Percentiles rank a stretch among this genome's conserved stretches.
Conservation (phyloP, 37 sponge, comb jelly and placozoan species). For the Hormiphora californensis region DNA sequence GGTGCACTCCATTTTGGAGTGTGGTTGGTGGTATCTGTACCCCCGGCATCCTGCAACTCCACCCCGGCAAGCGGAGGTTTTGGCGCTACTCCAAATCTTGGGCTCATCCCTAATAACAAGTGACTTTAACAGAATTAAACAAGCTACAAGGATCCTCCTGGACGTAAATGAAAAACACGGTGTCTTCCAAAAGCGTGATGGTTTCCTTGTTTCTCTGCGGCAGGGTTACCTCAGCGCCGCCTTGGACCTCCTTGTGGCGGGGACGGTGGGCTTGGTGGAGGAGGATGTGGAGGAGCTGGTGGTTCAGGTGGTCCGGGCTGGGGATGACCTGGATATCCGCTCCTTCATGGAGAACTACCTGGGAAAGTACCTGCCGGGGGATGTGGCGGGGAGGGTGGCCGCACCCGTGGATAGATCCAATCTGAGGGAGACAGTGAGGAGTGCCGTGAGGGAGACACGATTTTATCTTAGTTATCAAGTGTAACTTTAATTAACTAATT, state of each 20-base stretch:
- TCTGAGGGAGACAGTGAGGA: neutral
- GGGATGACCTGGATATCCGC: neutral
- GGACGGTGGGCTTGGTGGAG: neutral
- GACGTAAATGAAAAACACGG: constrained; percentile 20
- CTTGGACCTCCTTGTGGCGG: neutral
- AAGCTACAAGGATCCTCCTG: neutral
- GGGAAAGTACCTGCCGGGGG: neutral
- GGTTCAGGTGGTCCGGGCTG: neutral
- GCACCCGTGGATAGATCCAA: neutral
- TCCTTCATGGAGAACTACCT: neutral
- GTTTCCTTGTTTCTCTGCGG: neutral
- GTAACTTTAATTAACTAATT: neutral
- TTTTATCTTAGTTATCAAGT: neutral
- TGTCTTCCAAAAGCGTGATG: neutral
- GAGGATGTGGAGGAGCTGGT: constrained; percentile 5
- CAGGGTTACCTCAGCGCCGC: neutral
- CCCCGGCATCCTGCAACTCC: neutral
- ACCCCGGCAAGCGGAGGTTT: neutral
- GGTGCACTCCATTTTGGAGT: neutral
- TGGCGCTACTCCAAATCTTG: neutral
- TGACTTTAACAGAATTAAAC: constrained; percentile 10
- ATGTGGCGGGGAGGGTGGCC: neutral
- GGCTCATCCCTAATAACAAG: neutral
- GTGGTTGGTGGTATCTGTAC: neutral
- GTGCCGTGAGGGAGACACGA: neutral